A percentile compares a stretch with the other conserved stretches of the same genome.
Conservation (phyloP, 2,888 invertebrate genomes). For the Archips crataeganus region DNA sequence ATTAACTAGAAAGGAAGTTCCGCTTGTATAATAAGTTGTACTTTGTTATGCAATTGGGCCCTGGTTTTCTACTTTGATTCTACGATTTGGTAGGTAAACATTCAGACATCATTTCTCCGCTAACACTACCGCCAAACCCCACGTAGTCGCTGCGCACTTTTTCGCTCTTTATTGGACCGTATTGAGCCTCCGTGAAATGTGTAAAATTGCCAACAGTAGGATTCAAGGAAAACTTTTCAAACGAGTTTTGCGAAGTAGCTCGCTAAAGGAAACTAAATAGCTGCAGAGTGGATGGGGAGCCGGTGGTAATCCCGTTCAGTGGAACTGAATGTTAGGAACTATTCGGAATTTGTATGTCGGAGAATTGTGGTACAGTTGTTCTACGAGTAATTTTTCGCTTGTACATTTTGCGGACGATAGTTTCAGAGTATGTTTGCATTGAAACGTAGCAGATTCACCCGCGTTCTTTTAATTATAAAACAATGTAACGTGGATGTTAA, state of each 20-base stretch:
- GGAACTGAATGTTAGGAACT: constrained; percentile 47
- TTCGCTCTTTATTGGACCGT: constrained; percentile 64
- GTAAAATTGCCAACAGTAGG: constrained; percentile 70
- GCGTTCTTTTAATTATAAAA: no score
- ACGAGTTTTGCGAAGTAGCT: constrained; percentile 62
- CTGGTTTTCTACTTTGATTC: no score
- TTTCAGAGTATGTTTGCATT: no score
- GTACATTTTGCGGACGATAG: no score
- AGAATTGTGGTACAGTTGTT: constrained; percentile 44
- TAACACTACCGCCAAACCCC: constrained; percentile 38
- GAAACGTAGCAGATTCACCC: no score
- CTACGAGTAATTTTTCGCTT: background rate
- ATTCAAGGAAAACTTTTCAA: constrained; percentile 64
- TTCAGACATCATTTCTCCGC: constrained; percentile 20
- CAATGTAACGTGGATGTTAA: no score
- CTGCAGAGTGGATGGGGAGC: constrained; percentile 49
- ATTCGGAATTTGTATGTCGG: constrained; percentile 39
- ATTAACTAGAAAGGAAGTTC: no score
- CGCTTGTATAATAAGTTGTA: no score
- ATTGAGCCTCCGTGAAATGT: constrained; percentile 71
- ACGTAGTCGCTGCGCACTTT: constrained; percentile 53
- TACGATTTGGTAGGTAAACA: no score
- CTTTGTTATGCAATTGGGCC: no score
- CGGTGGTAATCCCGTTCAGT: constrained; percentile 34
- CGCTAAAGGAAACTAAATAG: constrained; percentile 61